Evolutionary conservation across 2,888 invertebrate genomes (phyloP).

Genomic region (Spialia ferax): DNA sequence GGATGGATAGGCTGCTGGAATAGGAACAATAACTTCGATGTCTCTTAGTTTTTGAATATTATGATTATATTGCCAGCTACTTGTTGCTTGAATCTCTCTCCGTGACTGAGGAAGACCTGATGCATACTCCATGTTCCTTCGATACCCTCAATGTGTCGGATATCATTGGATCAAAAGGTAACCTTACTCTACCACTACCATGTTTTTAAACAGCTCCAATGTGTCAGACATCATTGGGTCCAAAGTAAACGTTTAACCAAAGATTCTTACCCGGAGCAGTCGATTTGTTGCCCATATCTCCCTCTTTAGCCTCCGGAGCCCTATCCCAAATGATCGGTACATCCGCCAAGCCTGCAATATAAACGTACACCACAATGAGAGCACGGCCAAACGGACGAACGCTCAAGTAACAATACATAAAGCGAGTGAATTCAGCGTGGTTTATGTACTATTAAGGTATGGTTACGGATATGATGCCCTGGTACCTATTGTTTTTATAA

Average conservation of each 20-base stretch:
- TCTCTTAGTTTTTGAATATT: too few species aligned
- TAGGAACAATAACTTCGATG: too few species aligned
- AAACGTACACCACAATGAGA: slow-evolving; percentile 61
- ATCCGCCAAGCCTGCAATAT: slow-evolving; percentile 62
- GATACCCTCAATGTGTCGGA: too few species aligned
- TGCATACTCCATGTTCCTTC: too few species aligned
- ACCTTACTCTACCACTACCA: too few species aligned
- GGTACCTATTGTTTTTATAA: not conserved
- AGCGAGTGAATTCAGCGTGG: slow-evolving; percentile 51
- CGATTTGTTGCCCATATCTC: slow-evolving; percentile 46
- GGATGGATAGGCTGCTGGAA: too few species aligned
- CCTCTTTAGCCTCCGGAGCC: slow-evolving; percentile 43
- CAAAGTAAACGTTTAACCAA: not conserved
- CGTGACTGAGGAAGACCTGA: too few species aligned
- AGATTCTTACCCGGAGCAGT: slow-evolving; percentile 32
- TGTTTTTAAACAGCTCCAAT: too few species aligned
- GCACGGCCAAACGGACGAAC: slow-evolving; percentile 57
- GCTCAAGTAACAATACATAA: slow-evolving; percentile 67
- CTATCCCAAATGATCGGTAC: slow-evolving; percentile 53
- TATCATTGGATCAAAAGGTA: too few species aligned
- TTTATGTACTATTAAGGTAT: slow-evolving; percentile 46
- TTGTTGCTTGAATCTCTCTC: too few species aligned
- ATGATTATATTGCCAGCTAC: too few species aligned
- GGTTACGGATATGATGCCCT: slow-evolving; percentile 16
- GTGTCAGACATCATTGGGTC: too few species aligned